Evolutionary conservation across 2,113 vertebrate genomes (phyloP).

Genomic region (Brachypteracias leptosomus): DNA sequence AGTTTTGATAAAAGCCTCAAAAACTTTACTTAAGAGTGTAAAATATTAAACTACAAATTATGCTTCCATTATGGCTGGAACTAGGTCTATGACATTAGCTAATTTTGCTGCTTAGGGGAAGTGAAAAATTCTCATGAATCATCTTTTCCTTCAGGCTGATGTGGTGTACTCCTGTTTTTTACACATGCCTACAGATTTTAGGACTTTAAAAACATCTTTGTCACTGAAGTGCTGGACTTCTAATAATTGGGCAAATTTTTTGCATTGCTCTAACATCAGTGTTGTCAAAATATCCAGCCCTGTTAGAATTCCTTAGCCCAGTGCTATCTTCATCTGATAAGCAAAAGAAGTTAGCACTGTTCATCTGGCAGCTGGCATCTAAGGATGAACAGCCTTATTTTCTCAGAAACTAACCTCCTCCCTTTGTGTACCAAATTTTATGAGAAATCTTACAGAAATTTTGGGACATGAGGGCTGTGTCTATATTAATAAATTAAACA

Average conservation of each 20-base stretch:
- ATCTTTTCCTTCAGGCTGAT: not conserved
- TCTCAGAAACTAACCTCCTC: not conserved
- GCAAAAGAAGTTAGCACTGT: not conserved
- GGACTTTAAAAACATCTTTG: not conserved
- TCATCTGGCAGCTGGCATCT: not conserved
- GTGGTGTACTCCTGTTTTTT: not conserved
- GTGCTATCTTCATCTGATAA: not conserved
- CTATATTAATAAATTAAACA: not conserved
- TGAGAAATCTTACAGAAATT: not conserved
- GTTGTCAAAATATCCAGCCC: not conserved
- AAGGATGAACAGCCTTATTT: not conserved
- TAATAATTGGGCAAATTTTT: not conserved
- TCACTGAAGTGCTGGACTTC: not conserved
- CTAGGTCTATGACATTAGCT: not conserved
- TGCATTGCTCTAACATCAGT: not conserved
- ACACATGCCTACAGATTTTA: not conserved
- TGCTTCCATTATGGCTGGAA: not conserved
- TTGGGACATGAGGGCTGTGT: not conserved
- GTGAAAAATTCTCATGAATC: not conserved
- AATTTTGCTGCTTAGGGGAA: not conserved
- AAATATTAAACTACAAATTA: not conserved
- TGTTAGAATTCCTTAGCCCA: not conserved
- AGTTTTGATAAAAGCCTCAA: not conserved
- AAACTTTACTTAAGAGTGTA: not conserved
- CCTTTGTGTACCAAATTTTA: not conserved